Base-by-base conservation (phyloP, 2,797 vertebrate species). In the Paedocypris micromegethes region DNA sequence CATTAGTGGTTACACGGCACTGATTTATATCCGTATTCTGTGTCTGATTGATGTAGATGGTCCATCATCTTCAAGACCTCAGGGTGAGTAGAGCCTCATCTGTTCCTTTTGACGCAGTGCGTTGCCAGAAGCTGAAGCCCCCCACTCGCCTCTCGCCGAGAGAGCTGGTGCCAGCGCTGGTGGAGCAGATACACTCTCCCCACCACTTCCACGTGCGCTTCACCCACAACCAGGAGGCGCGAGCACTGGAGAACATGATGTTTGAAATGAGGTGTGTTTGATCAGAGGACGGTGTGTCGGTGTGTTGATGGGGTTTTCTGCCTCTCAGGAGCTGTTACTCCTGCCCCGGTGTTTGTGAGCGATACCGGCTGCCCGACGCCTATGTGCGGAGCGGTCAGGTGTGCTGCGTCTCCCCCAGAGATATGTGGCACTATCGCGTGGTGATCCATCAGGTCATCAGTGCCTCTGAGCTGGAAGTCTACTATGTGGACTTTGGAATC, bases 361-460 rank as follows among this genome's bases (percentile, higher is more conserved):
- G 89, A 0, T 98, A 99, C 4, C 2, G 81, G 48, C 92, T 98
- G 64, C 89, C 89, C 0, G 84, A 90, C 38, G 73, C 64, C 0
- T 93, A 84, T 7, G 74, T 99, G 40, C 85, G 81, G 1, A 88
- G 64, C 0, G 94, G 95, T 9, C 93, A 94, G 77, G 90, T 92
- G 70, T 97, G 94, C 80, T 96, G 95, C n/a, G 82, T 90, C 6
- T 85, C 75, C 0, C 88, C 86, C 0, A 82, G 79, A 64, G 86
- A 88, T 64, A 86, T 88, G 58, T 97, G 93, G 93, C 96, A 95
- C 88, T 97, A 97, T 78, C 87, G 94, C 0, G 92, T 91, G 48
- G 80, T 97, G 64, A 87, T 99, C 81, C 93, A 94, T 70, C 82
- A 71, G 53, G 65, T 95, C 2, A 3, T 95, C 58, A 88, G 75